Evolutionary conservation across 2,113 vertebrate species (phyloP).

Genomic region (Sardina pilchardus): DNA sequence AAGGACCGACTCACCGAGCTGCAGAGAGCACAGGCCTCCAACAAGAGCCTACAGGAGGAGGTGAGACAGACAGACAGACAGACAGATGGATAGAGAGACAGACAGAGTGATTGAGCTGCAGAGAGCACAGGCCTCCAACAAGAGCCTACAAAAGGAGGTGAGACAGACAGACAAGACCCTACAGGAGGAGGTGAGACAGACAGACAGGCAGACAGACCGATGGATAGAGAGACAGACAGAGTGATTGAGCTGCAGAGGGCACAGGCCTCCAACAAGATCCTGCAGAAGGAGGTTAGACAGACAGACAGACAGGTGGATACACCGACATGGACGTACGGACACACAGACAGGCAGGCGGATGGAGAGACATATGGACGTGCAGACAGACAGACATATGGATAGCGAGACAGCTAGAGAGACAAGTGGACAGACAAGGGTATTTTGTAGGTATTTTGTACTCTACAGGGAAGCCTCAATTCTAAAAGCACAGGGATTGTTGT

Average conservation of each 20-base stretch:
- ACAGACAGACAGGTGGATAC: neutral
- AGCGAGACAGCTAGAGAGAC: neutral
- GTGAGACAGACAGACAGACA: conserved; percentile 60
- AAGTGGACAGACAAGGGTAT: too few species aligned
- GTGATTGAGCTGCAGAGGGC: conserved; percentile 81
- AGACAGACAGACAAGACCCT: conserved; percentile 35
- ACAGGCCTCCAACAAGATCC: conserved; percentile 72
- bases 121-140: conserved; percentile 59
- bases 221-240: conserved; percentile 61
- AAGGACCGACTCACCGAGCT: conserved; percentile 83
- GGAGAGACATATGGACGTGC: too few species aligned
- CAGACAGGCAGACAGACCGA: too few species aligned
- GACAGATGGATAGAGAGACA: too few species aligned
- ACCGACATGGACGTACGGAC: neutral
- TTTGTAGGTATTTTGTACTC: too few species aligned
- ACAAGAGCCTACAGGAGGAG: conserved; percentile 85
- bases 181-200: too few species aligned
- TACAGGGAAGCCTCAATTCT: too few species aligned
- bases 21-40: conserved; percentile 78
- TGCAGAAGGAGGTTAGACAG: conserved; percentile 86
- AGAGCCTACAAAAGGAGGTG: conserved; percentile 87
- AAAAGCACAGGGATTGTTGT: too few species aligned
- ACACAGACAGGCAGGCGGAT: neutral
- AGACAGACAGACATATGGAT: neutral
- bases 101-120: too few species aligned